phyloP scores from a whole-genome alignment of 2,888 invertebrate species.

The Coenonympha glycerion region DNA sequence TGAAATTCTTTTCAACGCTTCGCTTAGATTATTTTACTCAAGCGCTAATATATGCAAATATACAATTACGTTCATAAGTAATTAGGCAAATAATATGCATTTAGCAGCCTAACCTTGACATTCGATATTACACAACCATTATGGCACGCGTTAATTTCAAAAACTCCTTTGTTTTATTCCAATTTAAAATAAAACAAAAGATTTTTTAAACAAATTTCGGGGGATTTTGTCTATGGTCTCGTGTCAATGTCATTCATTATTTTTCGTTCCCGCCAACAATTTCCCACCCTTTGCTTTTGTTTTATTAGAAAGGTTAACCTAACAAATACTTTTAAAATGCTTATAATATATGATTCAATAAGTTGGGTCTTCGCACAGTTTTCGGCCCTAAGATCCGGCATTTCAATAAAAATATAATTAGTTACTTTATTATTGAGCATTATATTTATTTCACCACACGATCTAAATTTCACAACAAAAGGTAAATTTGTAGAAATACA shows the following conservation, averaged over 20 bases:
- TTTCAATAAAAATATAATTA: too few species aligned
- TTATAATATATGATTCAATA: too few species aligned
- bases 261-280: neutral
- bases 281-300: too few species aligned
- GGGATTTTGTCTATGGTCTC: neutral
- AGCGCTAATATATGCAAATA: conserved; percentile 24
- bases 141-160: conserved; percentile 4
- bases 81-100: conserved; percentile 24
- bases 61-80: conserved; percentile 24
- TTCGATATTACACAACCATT: conserved; percentile 12
- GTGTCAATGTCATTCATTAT: neutral
- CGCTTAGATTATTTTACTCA: conserved; percentile 10
- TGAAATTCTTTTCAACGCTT: conserved; percentile 1
- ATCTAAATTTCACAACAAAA: too few species aligned
- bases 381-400: too few species aligned
- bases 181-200: conserved; percentile 4
- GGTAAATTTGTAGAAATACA: too few species aligned
- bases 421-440: too few species aligned
- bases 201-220: neutral
- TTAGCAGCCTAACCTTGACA: conserved; percentile 28
- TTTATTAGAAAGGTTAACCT: too few species aligned
- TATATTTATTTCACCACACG: too few species aligned
- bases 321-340: too few species aligned
- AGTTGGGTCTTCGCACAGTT: too few species aligned
- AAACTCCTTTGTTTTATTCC: conserved; percentile 1